Percentiles rank a stretch among this genome's conserved stretches.
Conservation (phyloP, 2,888 invertebrate species). For the Latrodectus elegans region DNA sequence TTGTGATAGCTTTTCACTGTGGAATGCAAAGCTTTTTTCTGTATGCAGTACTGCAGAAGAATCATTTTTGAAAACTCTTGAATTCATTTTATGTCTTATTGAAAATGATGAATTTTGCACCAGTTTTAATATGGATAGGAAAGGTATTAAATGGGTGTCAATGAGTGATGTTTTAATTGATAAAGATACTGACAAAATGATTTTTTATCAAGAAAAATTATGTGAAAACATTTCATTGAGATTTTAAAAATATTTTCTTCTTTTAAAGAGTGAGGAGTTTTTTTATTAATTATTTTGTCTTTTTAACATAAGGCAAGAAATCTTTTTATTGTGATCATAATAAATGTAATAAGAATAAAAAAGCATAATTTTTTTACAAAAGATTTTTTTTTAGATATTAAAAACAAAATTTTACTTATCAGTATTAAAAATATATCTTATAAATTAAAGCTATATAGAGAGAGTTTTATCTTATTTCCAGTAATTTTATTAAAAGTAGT, state of each 20-base stretch:
- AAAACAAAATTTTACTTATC: no score
- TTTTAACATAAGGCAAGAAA: neutral
- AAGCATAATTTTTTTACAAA: no score
- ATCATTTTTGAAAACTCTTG: slow-evolving; percentile 70
- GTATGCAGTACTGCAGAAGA: slow-evolving; percentile 63
- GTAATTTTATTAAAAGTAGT: no score
- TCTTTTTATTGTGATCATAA: no score
- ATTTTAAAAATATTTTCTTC: neutral
- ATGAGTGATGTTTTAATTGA: slow-evolving; percentile 63
- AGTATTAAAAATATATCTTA: no score
- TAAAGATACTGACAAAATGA: slow-evolving; percentile 61
- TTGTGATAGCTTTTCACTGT: slow-evolving; percentile 52
- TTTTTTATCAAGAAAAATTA: slow-evolving; percentile 55
- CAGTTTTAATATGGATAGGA: slow-evolving; percentile 7
- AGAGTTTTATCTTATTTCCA: no score
- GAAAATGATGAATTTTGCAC: slow-evolving; percentile 6
- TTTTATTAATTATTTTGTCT: neutral
- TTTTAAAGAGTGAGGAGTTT: neutral
- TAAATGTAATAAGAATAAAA: no score
- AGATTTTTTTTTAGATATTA: no score
- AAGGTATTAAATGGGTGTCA: slow-evolving; percentile 25
- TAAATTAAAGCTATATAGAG: no score
- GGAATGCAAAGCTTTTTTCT: slow-evolving; percentile 71
- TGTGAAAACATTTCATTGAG: slow-evolving; percentile 25
- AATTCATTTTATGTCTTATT: slow-evolving; percentile 34